phyloP scores from a whole-genome alignment of 2,888 invertebrate species.

The Polydrusus tereticollis region DNA sequence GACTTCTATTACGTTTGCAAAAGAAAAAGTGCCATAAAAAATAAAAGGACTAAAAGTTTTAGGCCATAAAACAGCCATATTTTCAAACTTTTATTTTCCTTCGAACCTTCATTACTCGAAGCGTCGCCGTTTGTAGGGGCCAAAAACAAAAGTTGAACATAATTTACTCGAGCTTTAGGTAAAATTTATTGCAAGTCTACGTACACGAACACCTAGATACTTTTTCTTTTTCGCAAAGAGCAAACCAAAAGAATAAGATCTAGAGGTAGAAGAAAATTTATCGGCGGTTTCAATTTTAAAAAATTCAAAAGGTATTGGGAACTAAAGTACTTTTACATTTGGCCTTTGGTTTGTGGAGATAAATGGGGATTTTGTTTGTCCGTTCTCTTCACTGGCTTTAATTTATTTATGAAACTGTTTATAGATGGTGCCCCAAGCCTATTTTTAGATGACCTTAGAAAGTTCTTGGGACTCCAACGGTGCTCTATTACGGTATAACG shows the following conservation, averaged over 20 bases:
- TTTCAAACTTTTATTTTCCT: constrained; percentile 49
- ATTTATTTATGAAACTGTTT: background rate
- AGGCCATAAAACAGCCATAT: constrained; percentile 48
- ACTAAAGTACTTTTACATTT: constrained; percentile 17
- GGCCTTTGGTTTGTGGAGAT: background rate
- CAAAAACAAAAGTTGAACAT: constrained; percentile 49
- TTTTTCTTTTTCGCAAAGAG: constrained; percentile 31
- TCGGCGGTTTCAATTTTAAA: constrained; percentile 44
- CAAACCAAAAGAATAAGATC: constrained; percentile 41
- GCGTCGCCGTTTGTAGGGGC: constrained; percentile 38
- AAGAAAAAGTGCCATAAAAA: constrained; percentile 30
- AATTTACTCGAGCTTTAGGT: constrained; percentile 45
- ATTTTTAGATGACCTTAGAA: too few relatives aligned
- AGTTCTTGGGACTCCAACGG: too few relatives aligned
- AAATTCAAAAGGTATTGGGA: constrained; percentile 28
- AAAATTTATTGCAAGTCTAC: constrained; percentile 46
- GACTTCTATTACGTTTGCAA: constrained; percentile 22
- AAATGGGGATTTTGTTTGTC: constrained; percentile 8
- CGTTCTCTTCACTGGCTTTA: background rate
- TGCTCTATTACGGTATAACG: too few relatives aligned
- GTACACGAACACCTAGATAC: constrained; percentile 38
- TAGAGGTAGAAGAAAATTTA: constrained; percentile 33
- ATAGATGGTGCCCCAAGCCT: too few relatives aligned
- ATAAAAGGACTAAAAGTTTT: constrained; percentile 40
- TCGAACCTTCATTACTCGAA: constrained; percentile 47